Evolutionary conservation across 1,140 invertebrate species (phyloP).

Genomic region (Palaemon carinicauda): DNA sequence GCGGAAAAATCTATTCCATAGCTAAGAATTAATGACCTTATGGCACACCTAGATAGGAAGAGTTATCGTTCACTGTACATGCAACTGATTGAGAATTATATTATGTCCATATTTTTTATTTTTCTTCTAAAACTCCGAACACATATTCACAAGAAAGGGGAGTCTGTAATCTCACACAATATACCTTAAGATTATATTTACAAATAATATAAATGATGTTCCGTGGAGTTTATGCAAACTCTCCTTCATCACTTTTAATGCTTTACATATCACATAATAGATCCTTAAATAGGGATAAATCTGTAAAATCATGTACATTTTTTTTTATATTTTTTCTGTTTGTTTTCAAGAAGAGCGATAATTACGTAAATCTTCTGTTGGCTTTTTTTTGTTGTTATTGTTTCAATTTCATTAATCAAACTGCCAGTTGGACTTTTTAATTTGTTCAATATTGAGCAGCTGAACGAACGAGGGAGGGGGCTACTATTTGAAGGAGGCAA

Average conservation of each 20-base stretch:
- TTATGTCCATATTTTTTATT: background rate
- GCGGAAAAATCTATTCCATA: constrained; percentile 32
- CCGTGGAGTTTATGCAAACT: background rate
- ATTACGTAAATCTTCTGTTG: too few species aligned
- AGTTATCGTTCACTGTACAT: constrained; percentile 49
- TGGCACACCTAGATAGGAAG: constrained; percentile 53
- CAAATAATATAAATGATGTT: constrained; percentile 50
- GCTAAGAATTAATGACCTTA: constrained; percentile 34
- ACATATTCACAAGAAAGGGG: constrained; percentile 26
- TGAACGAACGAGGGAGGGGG: constrained; percentile 25
- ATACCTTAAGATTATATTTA: constrained; percentile 51
- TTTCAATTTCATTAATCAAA: background rate
- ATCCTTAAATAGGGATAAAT: constrained; percentile 9
- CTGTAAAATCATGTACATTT: background rate
- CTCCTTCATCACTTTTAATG: constrained; percentile 36
- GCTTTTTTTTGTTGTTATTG: background rate
- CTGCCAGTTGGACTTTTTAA: background rate
- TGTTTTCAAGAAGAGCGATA: constrained; percentile 17
- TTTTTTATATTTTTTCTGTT: constrained; percentile 7
- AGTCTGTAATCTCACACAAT: constrained; percentile 40
- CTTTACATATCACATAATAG: constrained; percentile 57
- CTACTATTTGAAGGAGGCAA: background rate
- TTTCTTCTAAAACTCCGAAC: background rate
- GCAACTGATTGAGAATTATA: constrained; percentile 11
- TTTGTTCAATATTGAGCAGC: background rate